Percentiles rank a stretch among this genome's conserved stretches.
Evolutionary conservation across 2,888 invertebrate genomes (phyloP).

Genomic region (Thysanoteuthis rhombus): DNA sequence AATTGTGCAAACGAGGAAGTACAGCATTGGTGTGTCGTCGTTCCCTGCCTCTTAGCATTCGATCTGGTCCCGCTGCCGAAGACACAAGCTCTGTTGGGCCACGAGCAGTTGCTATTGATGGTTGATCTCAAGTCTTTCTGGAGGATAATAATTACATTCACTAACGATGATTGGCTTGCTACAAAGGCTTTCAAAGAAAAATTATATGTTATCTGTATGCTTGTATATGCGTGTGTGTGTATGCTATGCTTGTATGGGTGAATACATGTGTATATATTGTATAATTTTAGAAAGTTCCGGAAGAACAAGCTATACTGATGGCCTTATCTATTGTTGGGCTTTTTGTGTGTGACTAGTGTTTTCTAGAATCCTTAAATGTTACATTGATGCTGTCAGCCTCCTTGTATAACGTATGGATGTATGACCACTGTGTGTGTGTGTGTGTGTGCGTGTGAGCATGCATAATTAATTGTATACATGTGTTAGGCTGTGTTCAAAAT

Average conservation of each 20-base stretch:
- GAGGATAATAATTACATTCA: neutral
- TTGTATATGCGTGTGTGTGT: neutral
- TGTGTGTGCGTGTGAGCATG: neutral
- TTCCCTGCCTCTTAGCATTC: neutral
- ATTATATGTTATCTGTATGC: neutral
- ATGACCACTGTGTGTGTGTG: neutral
- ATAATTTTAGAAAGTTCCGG: neutral
- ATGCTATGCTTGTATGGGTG: neutral
- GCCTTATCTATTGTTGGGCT: neutral
- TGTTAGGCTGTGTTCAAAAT: neutral
- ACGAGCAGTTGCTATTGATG: neutral
- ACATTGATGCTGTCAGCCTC: neutral
- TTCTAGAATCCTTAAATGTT: neutral
- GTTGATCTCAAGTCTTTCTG: slow-evolving; percentile 17
- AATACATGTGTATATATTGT: neutral
- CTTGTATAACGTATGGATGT: neutral
- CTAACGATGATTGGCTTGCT: neutral
- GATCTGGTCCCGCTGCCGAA: neutral
- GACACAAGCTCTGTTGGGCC: neutral
- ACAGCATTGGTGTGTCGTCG: neutral
- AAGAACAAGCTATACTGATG: neutral
- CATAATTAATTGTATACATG: neutral
- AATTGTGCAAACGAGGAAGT: neutral
- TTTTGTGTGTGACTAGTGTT: neutral
- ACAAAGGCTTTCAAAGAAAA: neutral